Evolutionary conservation across 2,797 vertebrate genomes (phyloP).

Genomic region (Phataginus tricuspis): DNA sequence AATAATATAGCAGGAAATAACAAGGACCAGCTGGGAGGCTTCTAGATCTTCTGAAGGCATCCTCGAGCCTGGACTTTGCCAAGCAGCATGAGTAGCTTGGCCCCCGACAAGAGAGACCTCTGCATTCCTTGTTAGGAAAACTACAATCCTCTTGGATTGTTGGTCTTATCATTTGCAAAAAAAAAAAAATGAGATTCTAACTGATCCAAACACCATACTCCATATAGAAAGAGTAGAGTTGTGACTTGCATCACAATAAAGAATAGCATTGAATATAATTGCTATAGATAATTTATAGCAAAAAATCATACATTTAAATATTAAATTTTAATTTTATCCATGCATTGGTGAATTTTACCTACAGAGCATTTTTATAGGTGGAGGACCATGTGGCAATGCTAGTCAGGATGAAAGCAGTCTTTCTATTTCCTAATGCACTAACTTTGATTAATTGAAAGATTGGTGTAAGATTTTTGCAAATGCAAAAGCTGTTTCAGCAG

Average conservation of each 20-base stretch:
- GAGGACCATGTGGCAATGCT: neutral
- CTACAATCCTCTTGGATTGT: neutral
- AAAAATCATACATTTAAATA: neutral
- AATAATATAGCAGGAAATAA: no score
- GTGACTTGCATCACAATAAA: constrained; percentile 35
- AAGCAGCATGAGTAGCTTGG: no score
- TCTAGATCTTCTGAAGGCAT: no score
- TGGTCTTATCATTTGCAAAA: neutral
- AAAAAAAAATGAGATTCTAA: neutral
- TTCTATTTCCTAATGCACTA: neutral
- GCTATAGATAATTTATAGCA: neutral
- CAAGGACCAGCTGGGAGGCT: no score
- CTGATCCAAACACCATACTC: neutral
- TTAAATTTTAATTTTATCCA: neutral
- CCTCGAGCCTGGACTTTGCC: no score
- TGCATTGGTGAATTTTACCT: neutral
- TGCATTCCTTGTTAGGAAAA: neutral
- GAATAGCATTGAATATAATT: neutral
- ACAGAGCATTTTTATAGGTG: neutral
- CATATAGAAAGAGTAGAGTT: neutral
- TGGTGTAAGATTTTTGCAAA: neutral
- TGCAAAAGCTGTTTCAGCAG: neutral
- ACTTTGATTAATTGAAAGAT: neutral
- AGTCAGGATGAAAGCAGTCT: neutral
- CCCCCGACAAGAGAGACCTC: neutral